phyloP scores from a whole-genome alignment of 2,888 invertebrate genomes.

The Prosopocoilus inquinatus region DNA sequence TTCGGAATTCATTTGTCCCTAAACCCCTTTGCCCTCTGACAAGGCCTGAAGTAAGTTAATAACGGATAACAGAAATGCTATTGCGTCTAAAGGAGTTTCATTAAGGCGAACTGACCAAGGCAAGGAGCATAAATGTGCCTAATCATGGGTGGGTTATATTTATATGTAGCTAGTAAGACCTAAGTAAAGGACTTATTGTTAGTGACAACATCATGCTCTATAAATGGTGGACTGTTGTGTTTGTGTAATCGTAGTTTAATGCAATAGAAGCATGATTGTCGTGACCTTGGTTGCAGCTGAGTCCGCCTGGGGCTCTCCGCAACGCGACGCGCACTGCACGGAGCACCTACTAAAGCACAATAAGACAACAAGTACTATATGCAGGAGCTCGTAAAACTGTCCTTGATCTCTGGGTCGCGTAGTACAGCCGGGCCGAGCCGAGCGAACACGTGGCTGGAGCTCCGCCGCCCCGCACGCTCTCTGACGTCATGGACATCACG shows the following conservation, averaged over 20 bases:
- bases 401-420: constrained; percentile 54
- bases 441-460: constrained; percentile 47
- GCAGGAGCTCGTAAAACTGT: constrained; percentile 53
- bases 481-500: constrained; percentile 50
- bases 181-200: constrained; percentile 14
- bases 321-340: constrained; percentile 43
- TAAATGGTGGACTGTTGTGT: constrained; percentile 30
- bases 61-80: background rate
- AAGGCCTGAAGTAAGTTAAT: too few species aligned
- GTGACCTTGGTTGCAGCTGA: constrained; percentile 46
- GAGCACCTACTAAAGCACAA: constrained; percentile 41
- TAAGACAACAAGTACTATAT: constrained; percentile 47
- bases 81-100: background rate
- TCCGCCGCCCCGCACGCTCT: constrained; percentile 21
- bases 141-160: constrained; percentile 10
- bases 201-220: constrained; percentile 20
- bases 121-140: constrained; percentile 15
- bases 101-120: constrained; percentile 7
- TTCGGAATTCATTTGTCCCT: too few species aligned
- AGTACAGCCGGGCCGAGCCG: constrained; percentile 45
- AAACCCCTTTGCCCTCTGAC: too few species aligned
- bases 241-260: constrained; percentile 37
- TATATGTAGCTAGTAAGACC: constrained; percentile 5
- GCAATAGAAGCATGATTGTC: constrained; percentile 45
- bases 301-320: constrained; percentile 31